Percentiles rank a stretch among this genome's conserved stretches.
These are phyloP conservation scores for Dugesia japonica DNA, from an alignment of 2,888 invertebrate species.

Conservation along the genomic window DNA sequence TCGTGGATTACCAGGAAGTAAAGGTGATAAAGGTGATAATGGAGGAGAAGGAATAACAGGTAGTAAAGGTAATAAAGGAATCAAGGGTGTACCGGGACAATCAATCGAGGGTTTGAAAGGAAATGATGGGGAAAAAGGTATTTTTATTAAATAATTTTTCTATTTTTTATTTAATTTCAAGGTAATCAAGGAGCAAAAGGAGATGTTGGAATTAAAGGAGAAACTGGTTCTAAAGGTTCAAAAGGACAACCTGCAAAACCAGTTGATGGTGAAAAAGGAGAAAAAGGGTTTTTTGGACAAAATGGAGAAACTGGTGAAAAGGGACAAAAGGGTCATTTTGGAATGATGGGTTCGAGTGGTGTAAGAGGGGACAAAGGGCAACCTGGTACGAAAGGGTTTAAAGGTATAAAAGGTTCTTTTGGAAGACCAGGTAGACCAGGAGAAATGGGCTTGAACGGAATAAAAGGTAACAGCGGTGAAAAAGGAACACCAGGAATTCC, in stretches of 20 bases:
- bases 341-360: neutral
- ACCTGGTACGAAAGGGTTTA: neutral
- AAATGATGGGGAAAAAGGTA: neutral
- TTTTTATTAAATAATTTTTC: neutral
- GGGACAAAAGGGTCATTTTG: neutral
- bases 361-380: neutral
- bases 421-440: neutral
- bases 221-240: neutral
- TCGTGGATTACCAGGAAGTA: neutral
- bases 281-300: neutral
- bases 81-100: neutral
- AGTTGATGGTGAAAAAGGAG: neutral
- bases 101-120: neutral
- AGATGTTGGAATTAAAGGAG: neutral
- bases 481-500: neutral
- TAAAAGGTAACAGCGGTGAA: neutral
- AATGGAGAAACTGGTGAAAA: neutral
- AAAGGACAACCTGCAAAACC: neutral
- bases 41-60: neutral
- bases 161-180: neutral
- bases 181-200: neutral
- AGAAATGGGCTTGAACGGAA: neutral
- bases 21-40: neutral
- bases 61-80: neutral
- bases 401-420: neutral